These are phyloP conservation scores for Raja brachyura DNA, from an alignment of 2,113 vertebrate genomes.

Conservation along the genomic window DNA sequence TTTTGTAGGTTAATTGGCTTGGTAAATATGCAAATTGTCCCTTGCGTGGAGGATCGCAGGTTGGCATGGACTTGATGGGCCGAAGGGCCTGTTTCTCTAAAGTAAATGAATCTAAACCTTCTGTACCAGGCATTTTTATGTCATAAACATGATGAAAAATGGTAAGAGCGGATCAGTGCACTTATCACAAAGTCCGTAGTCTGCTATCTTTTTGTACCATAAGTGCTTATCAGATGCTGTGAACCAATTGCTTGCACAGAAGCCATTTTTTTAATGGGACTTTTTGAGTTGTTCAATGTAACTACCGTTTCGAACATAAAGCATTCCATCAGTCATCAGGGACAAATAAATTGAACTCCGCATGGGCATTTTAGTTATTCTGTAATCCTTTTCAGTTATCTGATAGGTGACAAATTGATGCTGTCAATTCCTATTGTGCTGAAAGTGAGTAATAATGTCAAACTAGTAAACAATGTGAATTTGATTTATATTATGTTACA, in stretches of 20 bases:
- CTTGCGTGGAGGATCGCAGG: no score
- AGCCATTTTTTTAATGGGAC: not conserved
- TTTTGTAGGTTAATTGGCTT: no score
- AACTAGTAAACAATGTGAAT: not conserved
- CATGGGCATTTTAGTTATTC: not conserved
- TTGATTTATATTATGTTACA: not conserved
- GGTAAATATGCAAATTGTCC: no score
- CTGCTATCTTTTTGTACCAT: not conserved
- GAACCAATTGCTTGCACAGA: not conserved
- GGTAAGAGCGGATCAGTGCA: not conserved
- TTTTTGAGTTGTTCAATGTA: not conserved
- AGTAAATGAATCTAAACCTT: not conserved
- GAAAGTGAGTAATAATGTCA: not conserved
- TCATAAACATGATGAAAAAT: not conserved
- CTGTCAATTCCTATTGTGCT: not conserved
- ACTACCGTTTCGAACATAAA: not conserved
- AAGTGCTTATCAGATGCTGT: not conserved
- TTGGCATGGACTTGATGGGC: no score
- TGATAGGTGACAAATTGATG: not conserved
- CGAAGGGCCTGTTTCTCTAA: no score
- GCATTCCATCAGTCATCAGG: constrained; percentile 1
- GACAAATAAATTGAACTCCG: not conserved
- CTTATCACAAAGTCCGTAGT: not conserved
- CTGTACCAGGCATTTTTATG: not conserved
- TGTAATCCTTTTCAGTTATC: not conserved